Base-by-base conservation (phyloP, 1,140 invertebrate genomes). In the Geopemphigus sp. region DNA sequence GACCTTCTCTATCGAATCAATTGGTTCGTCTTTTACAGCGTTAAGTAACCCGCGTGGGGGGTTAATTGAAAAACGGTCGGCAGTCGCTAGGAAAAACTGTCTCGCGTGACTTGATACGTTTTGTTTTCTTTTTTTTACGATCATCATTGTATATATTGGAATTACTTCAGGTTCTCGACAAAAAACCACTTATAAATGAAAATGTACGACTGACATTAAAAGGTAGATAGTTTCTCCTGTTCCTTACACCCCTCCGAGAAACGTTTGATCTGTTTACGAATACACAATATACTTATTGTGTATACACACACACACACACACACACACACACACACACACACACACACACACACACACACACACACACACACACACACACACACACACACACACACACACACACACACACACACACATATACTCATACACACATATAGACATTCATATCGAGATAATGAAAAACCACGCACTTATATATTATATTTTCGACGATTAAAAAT, bases 1-100 rank as follows among this genome's bases (percentile, higher is more conserved):
- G 56, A 76, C 73, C 56, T 59, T 76, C 45, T 76, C n/a, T 76
- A 61, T 76, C 56, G 73, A 24, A 76, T 74, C 26, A 76, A 76
- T 76, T 76, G 73, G n/a, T 32, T 39, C 47, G 8, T 57, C 24
- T 19, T 11, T 39, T 59, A 22, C 26, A 73, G 53, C 56, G 32
- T n/a, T 56, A 54, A 59, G 47, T 76, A 50, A 76, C 32, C 73
- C 26, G 32, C 56, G 32, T 32, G 56, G 73, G 73, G n/a, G 73
- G 29, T 76, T 76, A 76, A 76, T 76, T 61, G 56, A 59, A 59
- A 22, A 59, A 76, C 15, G 45, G 11, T 39, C 26, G 53, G 10
- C 5, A 59, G 3, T n/a, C 29, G 50, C 17, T 59, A 76, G 39
- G 29, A 76, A 68, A 66, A 53, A 70, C 11, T 54, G 50, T 29